A percentile compares a stretch with the other conserved stretches of the same genome.
Evolutionary conservation across 2,113 vertebrate species (phyloP).

Genomic region (Sylvietta virens): DNA sequence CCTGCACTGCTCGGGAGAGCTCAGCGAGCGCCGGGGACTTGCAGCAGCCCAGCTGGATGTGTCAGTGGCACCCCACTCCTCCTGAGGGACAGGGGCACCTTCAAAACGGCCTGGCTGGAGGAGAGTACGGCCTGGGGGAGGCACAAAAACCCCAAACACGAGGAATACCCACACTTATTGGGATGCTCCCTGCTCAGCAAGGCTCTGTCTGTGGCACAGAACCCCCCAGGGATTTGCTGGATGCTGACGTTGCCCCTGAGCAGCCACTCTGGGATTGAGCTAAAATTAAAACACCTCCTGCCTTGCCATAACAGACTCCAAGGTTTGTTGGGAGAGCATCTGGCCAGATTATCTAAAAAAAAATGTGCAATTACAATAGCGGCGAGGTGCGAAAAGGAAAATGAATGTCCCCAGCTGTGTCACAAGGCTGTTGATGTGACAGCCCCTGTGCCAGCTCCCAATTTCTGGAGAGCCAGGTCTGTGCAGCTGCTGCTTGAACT

Average conservation of each 20-base stretch:
- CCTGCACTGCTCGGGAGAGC: not conserved
- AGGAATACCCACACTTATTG: not conserved
- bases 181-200: not conserved
- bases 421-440: not conserved
- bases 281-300: conserved; percentile 23
- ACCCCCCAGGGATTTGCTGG: not conserved
- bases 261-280: not conserved
- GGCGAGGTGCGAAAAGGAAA: not conserved
- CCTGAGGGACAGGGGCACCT: not conserved
- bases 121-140: not conserved
- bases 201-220: not conserved
- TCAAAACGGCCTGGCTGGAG: not conserved
- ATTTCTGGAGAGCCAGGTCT: not conserved
- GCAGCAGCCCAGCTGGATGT: not conserved
- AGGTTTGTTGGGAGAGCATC: conserved; percentile 18
- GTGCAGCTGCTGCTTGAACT: not conserved
- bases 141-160: not conserved
- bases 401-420: not conserved
- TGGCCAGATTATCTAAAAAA: not conserved
- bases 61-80: not conserved
- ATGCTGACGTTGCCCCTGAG: not conserved
- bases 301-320: not conserved
- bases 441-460: not conserved
- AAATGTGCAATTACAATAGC: not conserved
- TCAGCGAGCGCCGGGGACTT: not conserved